Conservation (phyloP, 2,888 invertebrate genomes). For the Agrochola macilenta region DNA sequence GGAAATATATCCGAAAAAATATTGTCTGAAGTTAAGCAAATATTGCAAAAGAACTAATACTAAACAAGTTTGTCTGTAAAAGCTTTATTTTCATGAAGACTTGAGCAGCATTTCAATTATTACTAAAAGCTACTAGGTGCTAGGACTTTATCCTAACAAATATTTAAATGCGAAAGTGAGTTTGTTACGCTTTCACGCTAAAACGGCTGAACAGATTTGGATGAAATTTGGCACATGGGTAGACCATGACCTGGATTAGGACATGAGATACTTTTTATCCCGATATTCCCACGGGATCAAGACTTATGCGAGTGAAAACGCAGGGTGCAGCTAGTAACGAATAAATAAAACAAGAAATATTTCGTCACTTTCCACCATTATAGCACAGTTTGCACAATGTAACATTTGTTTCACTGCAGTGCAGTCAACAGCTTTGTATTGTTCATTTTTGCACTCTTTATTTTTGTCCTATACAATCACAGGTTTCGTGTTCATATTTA, state of each 20-base stretch:
- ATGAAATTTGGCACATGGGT: no score
- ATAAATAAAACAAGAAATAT: neutral
- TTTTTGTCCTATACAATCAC: slow-evolving; percentile 1
- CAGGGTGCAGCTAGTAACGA: no score
- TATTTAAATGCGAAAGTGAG: no score
- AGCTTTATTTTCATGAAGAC: neutral
- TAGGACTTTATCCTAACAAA: neutral
- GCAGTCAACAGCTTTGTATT: slow-evolving; percentile 24
- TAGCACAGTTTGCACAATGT: neutral
- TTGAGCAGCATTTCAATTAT: neutral
- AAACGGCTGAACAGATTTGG: no score
- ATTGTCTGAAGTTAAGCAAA: neutral
- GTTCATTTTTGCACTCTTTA: neutral
- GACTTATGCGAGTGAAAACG: no score
- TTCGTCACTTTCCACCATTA: neutral
- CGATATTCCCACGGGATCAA: no score
- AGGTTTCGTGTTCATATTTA: neutral
- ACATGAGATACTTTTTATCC: no score
- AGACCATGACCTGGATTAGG: no score
- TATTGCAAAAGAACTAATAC: neutral
- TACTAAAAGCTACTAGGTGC: neutral
- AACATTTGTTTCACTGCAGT: slow-evolving; percentile 22
- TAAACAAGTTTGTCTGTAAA: neutral
- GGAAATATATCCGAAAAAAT: neutral
- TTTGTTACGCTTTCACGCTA: no score